Percentiles rank a stretch among this genome's conserved stretches.
Conservation (phyloP, 1,140 invertebrate genomes). For the Nixonia krombeini region DNA sequence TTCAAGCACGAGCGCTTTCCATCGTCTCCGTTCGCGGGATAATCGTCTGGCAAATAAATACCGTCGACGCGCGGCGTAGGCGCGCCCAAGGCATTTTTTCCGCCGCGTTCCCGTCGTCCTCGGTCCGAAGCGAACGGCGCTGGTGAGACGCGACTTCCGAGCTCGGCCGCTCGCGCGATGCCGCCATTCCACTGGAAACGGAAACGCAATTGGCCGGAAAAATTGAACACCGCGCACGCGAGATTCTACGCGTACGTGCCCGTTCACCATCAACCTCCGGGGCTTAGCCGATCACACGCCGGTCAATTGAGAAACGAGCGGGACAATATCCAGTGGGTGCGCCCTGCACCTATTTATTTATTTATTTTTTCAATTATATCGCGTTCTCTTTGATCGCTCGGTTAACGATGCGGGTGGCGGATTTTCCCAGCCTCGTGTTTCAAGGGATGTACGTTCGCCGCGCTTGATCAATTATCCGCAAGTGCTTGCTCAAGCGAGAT, state of each 20-base stretch:
- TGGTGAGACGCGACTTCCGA: conserved; percentile 24
- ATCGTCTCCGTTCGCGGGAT: conserved; percentile 5
- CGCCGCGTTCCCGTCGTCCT: conserved; percentile 3
- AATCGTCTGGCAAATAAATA: conserved; percentile 1
- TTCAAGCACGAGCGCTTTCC: conserved; percentile 9
- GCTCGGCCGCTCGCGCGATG: conserved; percentile 15
- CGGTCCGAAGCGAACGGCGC: conserved; percentile 2
- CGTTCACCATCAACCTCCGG: conserved; percentile 28
- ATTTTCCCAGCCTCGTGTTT: background rate
- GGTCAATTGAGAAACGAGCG: conserved; percentile 47
- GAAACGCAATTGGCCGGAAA: conserved; percentile 39
- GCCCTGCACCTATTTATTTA: conserved; percentile 31
- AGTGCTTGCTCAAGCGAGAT: no score
- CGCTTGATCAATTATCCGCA: no score
- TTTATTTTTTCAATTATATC: conserved; percentile 1
- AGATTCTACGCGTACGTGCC: conserved; percentile 25
- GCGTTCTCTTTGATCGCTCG: background rate
- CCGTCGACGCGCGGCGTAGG: background rate
- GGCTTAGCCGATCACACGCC: conserved; percentile 11
- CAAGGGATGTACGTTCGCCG: no score
- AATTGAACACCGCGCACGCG: conserved; percentile 33
- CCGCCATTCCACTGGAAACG: conserved; percentile 34
- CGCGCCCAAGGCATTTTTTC: conserved; percentile 9
- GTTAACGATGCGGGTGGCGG: background rate
- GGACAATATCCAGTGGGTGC: conserved; percentile 50